Conservation (phyloP, 2,888 invertebrate genomes). For the Troilus luridus region DNA sequence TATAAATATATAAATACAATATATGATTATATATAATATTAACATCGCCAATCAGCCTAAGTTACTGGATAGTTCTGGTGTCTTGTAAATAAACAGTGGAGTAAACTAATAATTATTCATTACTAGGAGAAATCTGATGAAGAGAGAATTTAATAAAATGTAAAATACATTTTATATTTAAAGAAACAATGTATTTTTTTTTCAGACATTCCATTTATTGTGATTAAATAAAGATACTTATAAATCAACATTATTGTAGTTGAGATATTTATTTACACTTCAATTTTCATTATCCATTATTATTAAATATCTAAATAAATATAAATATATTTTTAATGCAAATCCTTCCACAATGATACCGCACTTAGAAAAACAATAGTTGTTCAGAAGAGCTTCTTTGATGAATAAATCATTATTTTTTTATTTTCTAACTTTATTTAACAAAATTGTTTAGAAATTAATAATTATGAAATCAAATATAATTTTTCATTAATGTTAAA, state of each 20-base stretch:
- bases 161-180: slow-evolving; percentile 12
- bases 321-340: neutral
- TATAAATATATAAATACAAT: too few relatives aligned
- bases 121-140: neutral
- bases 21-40: neutral
- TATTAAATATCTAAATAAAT: too few relatives aligned
- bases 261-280: neutral
- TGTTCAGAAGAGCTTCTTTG: neutral
- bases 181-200: slow-evolving; percentile 1
- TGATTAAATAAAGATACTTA: slow-evolving; percentile 40
- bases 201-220: slow-evolving; percentile 47
- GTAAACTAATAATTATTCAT: neutral
- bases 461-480: too few relatives aligned
- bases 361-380: neutral
- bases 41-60: neutral
- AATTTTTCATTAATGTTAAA: too few relatives aligned
- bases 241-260: neutral
- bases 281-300: neutral
- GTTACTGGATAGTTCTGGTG: neutral
- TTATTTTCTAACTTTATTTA: too few relatives aligned
- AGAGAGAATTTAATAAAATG: neutral
- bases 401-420: neutral
- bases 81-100: slow-evolving; percentile 14
- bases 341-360: neutral
- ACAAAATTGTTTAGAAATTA: too few relatives aligned